phyloP scores from a whole-genome alignment of 2,888 invertebrate genomes.

The Tetrapedia diversipes region DNA sequence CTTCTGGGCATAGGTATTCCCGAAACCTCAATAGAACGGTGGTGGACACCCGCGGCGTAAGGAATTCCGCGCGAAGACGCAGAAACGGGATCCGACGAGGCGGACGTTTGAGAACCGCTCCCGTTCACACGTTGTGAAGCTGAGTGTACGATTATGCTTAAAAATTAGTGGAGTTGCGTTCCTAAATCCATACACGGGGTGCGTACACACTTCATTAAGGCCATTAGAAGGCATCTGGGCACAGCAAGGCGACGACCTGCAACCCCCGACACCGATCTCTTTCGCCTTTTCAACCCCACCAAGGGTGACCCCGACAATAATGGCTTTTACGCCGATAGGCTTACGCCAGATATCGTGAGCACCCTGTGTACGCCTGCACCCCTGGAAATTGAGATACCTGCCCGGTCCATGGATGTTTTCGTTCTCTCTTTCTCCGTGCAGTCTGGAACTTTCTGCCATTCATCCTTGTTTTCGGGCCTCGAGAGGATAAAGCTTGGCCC shows the following conservation, averaged over 20 bases:
- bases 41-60: conserved; percentile 55
- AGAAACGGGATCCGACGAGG: conserved; percentile 34
- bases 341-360: conserved; percentile 61
- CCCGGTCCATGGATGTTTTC: conserved; percentile 28
- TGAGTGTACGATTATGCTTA: conserved; percentile 82
- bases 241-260: conserved; percentile 65
- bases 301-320: conserved; percentile 66
- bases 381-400: conserved; percentile 62
- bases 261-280: conserved; percentile 63
- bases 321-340: conserved; percentile 66
- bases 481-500: background rate
- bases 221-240: conserved; percentile 80
- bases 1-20: conserved; percentile 28
- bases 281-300: conserved; percentile 63
- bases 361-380: conserved; percentile 45
- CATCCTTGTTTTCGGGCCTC: background rate
- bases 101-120: conserved; percentile 71
- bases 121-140: conserved; percentile 82
- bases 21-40: conserved; percentile 45
- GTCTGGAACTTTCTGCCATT: background rate
- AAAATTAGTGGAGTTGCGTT: conserved; percentile 81
- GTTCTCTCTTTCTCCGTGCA: background rate
- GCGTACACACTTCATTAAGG: conserved; percentile 82
- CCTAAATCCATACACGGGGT: conserved; percentile 72
- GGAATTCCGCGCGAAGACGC: conserved; percentile 54